Evolutionary conservation across 2,797 vertebrate species (phyloP).

Genomic region (Alauda arvensis): DNA sequence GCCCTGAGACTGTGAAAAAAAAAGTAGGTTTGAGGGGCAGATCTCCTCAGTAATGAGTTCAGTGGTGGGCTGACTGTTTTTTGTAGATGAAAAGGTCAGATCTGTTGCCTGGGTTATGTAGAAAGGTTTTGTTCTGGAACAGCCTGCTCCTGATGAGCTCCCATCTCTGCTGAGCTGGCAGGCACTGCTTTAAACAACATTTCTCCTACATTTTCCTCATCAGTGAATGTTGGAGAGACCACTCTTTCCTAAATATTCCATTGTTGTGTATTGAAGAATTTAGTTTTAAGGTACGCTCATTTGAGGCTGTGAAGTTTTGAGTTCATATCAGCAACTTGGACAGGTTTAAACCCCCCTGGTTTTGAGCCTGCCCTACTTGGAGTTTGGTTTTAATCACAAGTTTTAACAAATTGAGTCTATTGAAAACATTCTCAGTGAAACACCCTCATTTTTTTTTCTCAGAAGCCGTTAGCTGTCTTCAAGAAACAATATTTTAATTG

Average conservation of each 20-base stretch:
- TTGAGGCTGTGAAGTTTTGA: background rate
- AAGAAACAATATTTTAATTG: constrained; percentile 59
- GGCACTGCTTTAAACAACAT: background rate
- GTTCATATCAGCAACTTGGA: background rate
- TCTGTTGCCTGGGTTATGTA: constrained; percentile 8
- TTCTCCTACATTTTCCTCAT: background rate
- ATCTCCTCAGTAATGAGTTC: background rate
- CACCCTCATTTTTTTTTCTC: background rate
- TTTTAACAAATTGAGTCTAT: constrained; percentile 26
- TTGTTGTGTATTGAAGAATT: background rate
- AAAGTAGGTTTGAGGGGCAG: background rate
- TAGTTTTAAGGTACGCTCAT: background rate
- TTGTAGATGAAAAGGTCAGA: constrained; percentile 18
- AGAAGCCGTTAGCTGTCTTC: constrained; percentile 23
- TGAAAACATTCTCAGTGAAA: constrained; percentile 29
- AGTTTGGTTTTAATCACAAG: constrained; percentile 28
- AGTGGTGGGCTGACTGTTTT: background rate
- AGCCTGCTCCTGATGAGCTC: constrained; percentile 2
- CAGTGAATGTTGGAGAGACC: background rate
- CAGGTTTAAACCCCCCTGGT: background rate
- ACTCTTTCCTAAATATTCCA: background rate
- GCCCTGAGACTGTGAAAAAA: background rate
- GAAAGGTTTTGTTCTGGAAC: constrained; percentile 42
- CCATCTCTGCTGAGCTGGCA: background rate
- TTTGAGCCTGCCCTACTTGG: background rate